phyloP scores from a whole-genome alignment of 2,797 vertebrate species.

The Orestias chungarensis region DNA sequence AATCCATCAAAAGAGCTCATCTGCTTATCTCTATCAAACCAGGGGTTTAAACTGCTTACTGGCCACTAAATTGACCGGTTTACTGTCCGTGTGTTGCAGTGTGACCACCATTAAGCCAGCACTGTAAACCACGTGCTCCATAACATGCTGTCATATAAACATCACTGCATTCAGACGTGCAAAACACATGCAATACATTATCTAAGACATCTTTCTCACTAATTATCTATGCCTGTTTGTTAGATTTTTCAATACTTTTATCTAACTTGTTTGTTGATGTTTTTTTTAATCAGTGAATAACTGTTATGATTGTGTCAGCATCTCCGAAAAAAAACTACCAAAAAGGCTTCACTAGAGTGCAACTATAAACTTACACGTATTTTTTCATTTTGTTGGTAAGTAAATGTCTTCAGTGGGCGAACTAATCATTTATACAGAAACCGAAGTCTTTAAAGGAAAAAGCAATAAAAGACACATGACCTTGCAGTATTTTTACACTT shows the following conservation, averaged over 20 bases:
- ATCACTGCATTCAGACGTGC: not conserved
- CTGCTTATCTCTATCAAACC: slow-evolving; percentile 68
- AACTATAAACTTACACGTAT: not conserved
- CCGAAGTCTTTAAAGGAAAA: not conserved
- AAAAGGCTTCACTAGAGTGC: not conserved
- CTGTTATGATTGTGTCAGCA: slow-evolving; percentile 1
- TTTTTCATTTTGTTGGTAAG: not conserved
- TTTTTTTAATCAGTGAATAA: not conserved
- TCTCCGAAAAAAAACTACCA: not conserved
- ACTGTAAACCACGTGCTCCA: slow-evolving; percentile 13
- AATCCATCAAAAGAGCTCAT: slow-evolving; percentile 68
- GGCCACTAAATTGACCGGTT: slow-evolving; percentile 51
- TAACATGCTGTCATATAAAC: slow-evolving; percentile 10
- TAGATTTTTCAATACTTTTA: not conserved
- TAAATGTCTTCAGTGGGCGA: not conserved
- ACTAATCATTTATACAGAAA: not conserved
- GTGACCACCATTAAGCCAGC: slow-evolving; percentile 21
- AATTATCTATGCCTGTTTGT: not conserved
- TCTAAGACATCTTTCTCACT: not conserved
- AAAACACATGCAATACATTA: not conserved
- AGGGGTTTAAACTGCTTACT: slow-evolving; percentile 64
- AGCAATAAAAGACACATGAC: not conserved
- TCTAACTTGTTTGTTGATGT: not conserved
- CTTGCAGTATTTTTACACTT: not conserved
- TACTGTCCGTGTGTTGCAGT: slow-evolving; percentile 37